phyloP scores from a whole-genome alignment of 2,113 vertebrate species.

The Silurus meridionalis region DNA sequence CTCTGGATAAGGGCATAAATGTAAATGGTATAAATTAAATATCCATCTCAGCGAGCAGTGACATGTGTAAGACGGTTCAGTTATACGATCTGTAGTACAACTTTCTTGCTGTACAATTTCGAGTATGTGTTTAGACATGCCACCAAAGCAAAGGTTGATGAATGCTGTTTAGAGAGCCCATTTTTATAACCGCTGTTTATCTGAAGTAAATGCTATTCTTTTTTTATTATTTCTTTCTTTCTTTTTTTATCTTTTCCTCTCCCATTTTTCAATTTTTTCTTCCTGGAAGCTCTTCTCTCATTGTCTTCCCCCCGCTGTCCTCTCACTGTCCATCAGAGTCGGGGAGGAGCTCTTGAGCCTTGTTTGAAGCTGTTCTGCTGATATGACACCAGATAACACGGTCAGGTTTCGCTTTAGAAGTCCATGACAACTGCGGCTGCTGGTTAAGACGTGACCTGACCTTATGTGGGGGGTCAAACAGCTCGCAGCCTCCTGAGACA shows the following conservation, averaged over 20 bases:
- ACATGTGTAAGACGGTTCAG: too few species aligned
- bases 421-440: background rate
- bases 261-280: background rate
- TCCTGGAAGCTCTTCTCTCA: background rate
- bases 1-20: too few species aligned
- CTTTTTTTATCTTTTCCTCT: background rate
- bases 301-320: too few species aligned
- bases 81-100: too few species aligned
- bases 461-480: conserved; percentile 15
- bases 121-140: conserved; percentile 1
- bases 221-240: background rate
- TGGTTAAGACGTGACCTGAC: conserved; percentile 20
- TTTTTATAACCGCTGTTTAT: conserved; percentile 3
- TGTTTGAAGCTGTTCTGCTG: background rate
- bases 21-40: too few species aligned
- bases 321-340: background rate
- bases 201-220: background rate
- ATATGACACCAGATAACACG: background rate
- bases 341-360: background rate
- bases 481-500: background rate
- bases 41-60: too few species aligned
- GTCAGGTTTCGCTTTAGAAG: background rate
- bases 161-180: background rate
- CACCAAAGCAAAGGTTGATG: background rate
- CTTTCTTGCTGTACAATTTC: too few species aligned